A percentile compares a stretch with the other conserved stretches of the same genome.
phyloP scores from a whole-genome alignment of 2,888 invertebrate species.

The Morpho deidamia region DNA sequence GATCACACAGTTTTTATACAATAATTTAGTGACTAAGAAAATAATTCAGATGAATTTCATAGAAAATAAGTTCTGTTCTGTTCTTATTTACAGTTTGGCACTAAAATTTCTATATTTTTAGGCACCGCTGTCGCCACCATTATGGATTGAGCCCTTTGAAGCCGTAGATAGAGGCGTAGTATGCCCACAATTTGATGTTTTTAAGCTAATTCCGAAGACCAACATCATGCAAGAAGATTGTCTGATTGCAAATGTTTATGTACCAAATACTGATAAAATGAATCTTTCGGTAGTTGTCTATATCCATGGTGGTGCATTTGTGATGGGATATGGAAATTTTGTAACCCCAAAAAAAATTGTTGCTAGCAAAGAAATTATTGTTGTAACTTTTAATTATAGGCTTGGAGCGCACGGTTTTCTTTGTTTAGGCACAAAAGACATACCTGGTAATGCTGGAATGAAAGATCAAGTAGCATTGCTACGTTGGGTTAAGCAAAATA shows the following conservation, averaged over 20 bases:
- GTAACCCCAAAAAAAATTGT: conserved; percentile 34
- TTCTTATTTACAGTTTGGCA: too few species aligned
- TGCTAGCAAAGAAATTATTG: conserved; percentile 33
- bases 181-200: conserved; percentile 33
- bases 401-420: conserved; percentile 34
- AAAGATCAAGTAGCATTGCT: conserved; percentile 37
- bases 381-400: conserved; percentile 46
- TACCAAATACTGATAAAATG: conserved; percentile 28
- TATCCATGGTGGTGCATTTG: conserved; percentile 60
- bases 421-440: conserved; percentile 31
- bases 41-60: too few species aligned
- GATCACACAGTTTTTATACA: too few species aligned
- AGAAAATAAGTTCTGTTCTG: too few species aligned
- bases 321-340: conserved; percentile 41
- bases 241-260: conserved; percentile 30
- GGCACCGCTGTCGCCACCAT: conserved; percentile 41
- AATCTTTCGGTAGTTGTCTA: conserved; percentile 50
- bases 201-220: background rate
- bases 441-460: conserved; percentile 38
- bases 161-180: conserved; percentile 31
- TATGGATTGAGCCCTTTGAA: conserved; percentile 34
- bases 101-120: conserved; percentile 10
- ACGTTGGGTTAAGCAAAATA: conserved; percentile 38
- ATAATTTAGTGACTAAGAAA: too few species aligned
- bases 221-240: conserved; percentile 28